These are phyloP conservation scores for Coracopsis vasa DNA, from an alignment of 2,113 vertebrate species.

Conservation along the genomic window DNA sequence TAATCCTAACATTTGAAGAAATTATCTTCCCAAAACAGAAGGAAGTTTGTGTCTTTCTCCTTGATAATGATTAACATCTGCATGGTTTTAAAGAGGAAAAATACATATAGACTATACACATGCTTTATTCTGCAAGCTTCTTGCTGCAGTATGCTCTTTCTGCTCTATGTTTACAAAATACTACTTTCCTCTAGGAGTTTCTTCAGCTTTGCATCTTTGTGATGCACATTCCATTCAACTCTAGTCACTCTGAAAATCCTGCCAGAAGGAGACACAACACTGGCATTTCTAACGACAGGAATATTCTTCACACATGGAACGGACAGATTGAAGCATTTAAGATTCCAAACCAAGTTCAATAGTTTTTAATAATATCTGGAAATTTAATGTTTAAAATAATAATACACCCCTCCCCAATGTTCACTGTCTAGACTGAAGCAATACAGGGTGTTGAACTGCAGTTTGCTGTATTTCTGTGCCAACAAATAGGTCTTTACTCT, in stretches of 20 bases:
- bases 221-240: neutral
- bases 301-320: neutral
- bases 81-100: neutral
- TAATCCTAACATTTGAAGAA: neutral
- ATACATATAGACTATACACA: neutral
- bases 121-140: neutral
- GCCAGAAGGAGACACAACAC: neutral
- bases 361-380: neutral
- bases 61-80: neutral
- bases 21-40: neutral
- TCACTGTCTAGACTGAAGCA: slow-evolving; percentile 1
- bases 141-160: neutral
- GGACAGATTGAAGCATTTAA: neutral
- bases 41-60: neutral
- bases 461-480: neutral
- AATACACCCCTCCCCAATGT: neutral
- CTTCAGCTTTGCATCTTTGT: neutral
- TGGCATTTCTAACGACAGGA: neutral
- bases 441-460: neutral
- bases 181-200: neutral
- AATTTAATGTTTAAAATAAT: neutral
- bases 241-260: neutral
- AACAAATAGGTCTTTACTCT: neutral
- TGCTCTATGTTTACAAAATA: neutral
- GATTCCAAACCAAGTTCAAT: neutral